phyloP scores from a whole-genome alignment of 2,888 invertebrate species.

The Melanargia galathea region DNA sequence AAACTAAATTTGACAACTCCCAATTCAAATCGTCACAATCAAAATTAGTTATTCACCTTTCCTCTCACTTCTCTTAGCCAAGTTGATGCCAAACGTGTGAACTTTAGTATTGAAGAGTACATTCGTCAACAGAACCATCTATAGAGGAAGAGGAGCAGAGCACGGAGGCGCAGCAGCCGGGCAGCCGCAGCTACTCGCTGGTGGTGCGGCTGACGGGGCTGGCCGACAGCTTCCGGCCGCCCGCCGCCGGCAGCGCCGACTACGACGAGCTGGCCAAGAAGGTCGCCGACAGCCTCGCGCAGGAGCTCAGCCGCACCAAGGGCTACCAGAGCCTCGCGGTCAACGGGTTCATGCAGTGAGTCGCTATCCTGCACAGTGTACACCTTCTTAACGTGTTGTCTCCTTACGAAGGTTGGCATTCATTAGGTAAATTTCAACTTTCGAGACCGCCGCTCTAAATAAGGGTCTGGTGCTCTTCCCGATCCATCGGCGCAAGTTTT shows the following conservation, averaged over 20 bases:
- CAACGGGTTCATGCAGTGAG: conserved; percentile 87
- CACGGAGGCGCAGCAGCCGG: conserved; percentile 84
- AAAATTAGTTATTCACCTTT: too few relatives aligned
- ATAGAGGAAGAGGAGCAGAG: conserved; percentile 81
- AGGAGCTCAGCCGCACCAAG: conserved; percentile 48
- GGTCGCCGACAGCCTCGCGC: conserved; percentile 49
- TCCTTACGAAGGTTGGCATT: too few relatives aligned
- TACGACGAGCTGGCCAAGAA: conserved; percentile 87
- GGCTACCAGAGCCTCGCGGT: conserved; percentile 89
- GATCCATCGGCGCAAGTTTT: too few relatives aligned
- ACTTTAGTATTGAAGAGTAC: too few relatives aligned
- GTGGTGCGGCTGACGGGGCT: conserved; percentile 88
- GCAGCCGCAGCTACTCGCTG: conserved; percentile 86
- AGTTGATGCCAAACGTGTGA: too few relatives aligned
- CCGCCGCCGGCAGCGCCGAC: conserved; percentile 87
- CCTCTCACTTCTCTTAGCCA: too few relatives aligned
- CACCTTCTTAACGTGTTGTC: too few relatives aligned
- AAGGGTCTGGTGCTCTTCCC: too few relatives aligned
- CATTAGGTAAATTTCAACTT: too few relatives aligned
- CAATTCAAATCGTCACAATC: too few relatives aligned
- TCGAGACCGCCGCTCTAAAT: too few relatives aligned
- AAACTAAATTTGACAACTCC: too few relatives aligned
- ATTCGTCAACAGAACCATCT: conserved; percentile 30
- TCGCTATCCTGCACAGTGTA: conserved; percentile 40
- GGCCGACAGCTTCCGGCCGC: conserved; percentile 89